phyloP scores from a whole-genome alignment of 2,888 invertebrate genomes.

The Metalampra italica region DNA sequence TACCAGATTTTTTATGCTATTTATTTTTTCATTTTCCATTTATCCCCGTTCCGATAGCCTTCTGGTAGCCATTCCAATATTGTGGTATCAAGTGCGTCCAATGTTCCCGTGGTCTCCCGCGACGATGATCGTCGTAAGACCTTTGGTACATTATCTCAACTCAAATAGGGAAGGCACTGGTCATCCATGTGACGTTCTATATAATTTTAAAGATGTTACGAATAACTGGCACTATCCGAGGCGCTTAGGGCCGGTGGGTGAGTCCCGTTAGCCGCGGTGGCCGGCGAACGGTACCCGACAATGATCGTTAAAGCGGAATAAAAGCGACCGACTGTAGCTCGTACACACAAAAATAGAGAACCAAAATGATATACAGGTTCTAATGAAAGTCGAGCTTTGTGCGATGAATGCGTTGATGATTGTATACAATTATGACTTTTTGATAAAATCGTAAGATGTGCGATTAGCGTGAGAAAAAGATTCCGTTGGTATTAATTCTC shows the following conservation, averaged over 20 bases:
- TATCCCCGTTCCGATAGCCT: too few relatives aligned
- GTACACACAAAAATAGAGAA: background rate
- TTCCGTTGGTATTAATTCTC: too few relatives aligned
- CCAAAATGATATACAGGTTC: background rate
- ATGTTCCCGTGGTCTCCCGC: too few relatives aligned
- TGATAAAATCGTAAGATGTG: too few relatives aligned
- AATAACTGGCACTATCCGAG: conserved; percentile 30
- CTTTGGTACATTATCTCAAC: too few relatives aligned
- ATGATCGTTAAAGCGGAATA: conserved; percentile 46
- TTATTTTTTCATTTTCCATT: too few relatives aligned
- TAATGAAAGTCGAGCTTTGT: background rate
- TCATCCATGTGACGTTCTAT: conserved; percentile 13
- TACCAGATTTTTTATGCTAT: too few relatives aligned
- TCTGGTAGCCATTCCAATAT: too few relatives aligned
- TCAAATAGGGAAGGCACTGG: background rate
- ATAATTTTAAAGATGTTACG: conserved; percentile 39
- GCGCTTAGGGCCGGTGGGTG: conserved; percentile 50
- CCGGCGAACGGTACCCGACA: conserved; percentile 53
- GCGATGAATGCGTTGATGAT: background rate
- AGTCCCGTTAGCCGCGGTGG: conserved; percentile 48
- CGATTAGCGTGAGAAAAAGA: background rate
- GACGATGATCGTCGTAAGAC: too few relatives aligned
- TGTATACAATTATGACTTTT: background rate
- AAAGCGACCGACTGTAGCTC: conserved; percentile 33
- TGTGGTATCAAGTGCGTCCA: too few relatives aligned